phyloP scores from a whole-genome alignment of 2,113 vertebrate species.

The Castor canadensis region DNA sequence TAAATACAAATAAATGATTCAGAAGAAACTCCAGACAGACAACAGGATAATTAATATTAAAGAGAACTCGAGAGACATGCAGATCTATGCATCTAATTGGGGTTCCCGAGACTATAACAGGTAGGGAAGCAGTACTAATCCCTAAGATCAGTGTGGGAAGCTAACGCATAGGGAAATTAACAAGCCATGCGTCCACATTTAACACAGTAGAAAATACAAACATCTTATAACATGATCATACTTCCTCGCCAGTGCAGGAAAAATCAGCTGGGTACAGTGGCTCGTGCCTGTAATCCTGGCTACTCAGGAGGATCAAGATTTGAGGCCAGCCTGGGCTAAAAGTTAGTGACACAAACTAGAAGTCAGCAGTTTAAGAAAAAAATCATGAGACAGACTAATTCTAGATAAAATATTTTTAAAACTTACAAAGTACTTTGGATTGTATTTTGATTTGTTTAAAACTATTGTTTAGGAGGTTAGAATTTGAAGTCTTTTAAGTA shows the following conservation, averaged over 20 bases:
- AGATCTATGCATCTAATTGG: background rate
- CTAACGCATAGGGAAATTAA: background rate
- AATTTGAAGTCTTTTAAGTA: background rate
- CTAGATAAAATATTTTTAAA: constrained; percentile 17
- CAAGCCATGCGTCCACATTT: too few species aligned
- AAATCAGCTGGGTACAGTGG: too few species aligned
- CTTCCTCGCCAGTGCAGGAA: too few species aligned
- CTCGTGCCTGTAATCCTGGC: too few species aligned
- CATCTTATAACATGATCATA: too few species aligned
- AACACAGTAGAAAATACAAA: too few species aligned
- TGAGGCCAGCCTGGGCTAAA: too few species aligned
- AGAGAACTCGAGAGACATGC: background rate
- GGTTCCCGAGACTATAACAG: background rate
- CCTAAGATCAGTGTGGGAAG: background rate
- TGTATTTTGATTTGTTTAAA: background rate
- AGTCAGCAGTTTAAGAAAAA: constrained; percentile 8
- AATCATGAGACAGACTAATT: background rate
- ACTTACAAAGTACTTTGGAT: background rate
- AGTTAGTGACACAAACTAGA: too few species aligned
- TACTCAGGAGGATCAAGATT: too few species aligned
- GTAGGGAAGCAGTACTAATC: background rate
- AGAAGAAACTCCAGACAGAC: background rate
- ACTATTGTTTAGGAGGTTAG: background rate
- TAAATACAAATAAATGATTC: constrained; percentile 23
- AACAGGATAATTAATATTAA: background rate